Evolutionary conservation across 2,888 invertebrate genomes (phyloP), one percentile per base, ranked within the genome.

Genomic region (Cartodere bifasciata): DNA sequence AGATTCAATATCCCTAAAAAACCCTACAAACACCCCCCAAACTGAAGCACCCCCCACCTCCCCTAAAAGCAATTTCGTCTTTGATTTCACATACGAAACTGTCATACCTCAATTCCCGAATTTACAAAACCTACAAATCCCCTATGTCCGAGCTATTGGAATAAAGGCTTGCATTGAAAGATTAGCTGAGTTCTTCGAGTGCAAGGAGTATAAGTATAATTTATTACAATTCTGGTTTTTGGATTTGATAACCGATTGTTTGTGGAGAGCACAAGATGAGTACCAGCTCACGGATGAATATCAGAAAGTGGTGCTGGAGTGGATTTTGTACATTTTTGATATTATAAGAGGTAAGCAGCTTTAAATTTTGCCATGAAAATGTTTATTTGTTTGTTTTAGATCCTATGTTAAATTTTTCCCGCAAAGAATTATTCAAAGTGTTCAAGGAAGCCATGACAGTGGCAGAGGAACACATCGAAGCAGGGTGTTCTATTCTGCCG

Each of bases 241-340:
- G 31, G 61, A 61, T 43, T 47, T 59, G 9, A 35, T 60, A 3
- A 49, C 53, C 1, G 60, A 60, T 42, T 58, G 58, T 34, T 36
- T 60, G 10, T 60, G 60, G 60, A 52, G 48, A 36, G 33, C 48
- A 2, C 61, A 61, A 37, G 60, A 61, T 40, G 55, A 57, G 29
- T 60, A 45, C 40, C 41, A 48, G 21, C 54, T 60, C 36, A 42
- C 50, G 2, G 42, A 45, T 9, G 31, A 42, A 4, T 44, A 54
- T 20, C 61, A 60, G 37, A 56, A 49, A 35, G 37, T 48, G 14
- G 47, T 59, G 11, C 32, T 61, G 28, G 46, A 49, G 28, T 61
- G 60, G 60, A 30, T 60, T 16, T 23, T 55, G 12, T 54, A 46
- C 35, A 37, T 56, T 10, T 49, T 61, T 31, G 48, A 58, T 40